Evolutionary conservation across 2,113 vertebrate genomes (phyloP), one percentile per base, ranked within the genome.

Genomic region (Prinia subflava): DNA sequence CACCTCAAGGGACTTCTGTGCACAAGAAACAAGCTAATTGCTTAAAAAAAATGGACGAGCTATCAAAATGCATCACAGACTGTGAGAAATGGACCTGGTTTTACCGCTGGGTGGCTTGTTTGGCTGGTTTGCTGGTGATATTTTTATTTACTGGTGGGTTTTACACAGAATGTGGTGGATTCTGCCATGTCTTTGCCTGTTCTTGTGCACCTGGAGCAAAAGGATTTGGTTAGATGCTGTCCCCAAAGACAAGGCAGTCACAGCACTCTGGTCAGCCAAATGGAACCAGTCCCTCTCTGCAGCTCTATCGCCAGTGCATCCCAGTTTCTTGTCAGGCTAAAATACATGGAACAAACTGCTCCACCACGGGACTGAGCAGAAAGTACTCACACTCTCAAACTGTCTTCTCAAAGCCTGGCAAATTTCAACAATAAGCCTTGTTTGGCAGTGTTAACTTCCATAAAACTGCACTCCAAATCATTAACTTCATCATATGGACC

Each of bases 231-330:
- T 24, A 62, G 33, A 53, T n/a, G 18, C 37, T 52, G 55, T 73
- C n/a, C 23, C 25, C 69, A 56, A 77, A 70, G 60, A 49, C 18
- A 64, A 65, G 22, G 55, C 7, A 31, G 31, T 24, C 27, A 13
- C 33, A 52, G 23, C 20, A 23, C 35, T 69, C 52, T 14, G 50
- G 20, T 8, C 7, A 52, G 8, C 7, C 37, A 57, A 19, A 27
- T 25, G 24, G 33, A 52, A 88, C 18, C 13, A 31, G 19, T 15
- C 21, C 13, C 35, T 35, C 25, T 46, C 30, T 52, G 41, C 70
- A 63, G n/a, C 35, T 57, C 30, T 20, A 3, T 17, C 4, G 0
- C 20, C 0, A 0, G 15, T 2, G 2, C 44, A 60, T 10, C 27
- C 37, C 63, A 3, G 2, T 25, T 76, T 79, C 89, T n/a, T 4